Evolutionary conservation across 2,113 vertebrate genomes (phyloP).

Genomic region (Dunckerocampus dactyliophorus): DNA sequence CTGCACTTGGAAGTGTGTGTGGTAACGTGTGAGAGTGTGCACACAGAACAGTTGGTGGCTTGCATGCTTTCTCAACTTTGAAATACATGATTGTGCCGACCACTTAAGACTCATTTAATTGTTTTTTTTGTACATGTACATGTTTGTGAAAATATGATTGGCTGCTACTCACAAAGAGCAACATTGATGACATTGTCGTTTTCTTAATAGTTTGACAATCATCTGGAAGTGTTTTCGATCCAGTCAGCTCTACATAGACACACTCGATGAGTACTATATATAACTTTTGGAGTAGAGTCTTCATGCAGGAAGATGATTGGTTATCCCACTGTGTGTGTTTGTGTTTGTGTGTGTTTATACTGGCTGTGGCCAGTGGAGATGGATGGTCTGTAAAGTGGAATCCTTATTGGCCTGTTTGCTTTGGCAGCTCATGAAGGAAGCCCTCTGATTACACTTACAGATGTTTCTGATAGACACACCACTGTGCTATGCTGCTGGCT

Average conservation of each 20-base stretch:
- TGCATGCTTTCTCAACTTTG: too few relatives aligned
- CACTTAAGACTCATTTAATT: too few relatives aligned
- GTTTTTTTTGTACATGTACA: too few relatives aligned
- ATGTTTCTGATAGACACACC: conserved; percentile 87
- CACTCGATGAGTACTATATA: conserved; percentile 9
- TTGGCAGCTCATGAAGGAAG: conserved; percentile 98
- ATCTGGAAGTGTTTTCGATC: conserved; percentile 73
- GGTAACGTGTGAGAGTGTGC: conserved; percentile 4
- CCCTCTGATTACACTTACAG: conserved; percentile 96
- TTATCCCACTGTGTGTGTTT: conserved; percentile 1
- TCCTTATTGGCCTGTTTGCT: conserved; percentile 99
- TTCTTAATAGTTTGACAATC: conserved; percentile 58
- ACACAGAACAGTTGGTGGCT: too few relatives aligned
- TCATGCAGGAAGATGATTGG: not conserved
- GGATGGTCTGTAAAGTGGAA: conserved; percentile 99
- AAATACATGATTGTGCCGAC: too few relatives aligned
- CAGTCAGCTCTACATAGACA: conserved; percentile 34
- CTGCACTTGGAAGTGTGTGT: conserved; percentile 43
- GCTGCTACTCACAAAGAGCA: too few relatives aligned
- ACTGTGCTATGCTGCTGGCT: conserved; percentile 75
- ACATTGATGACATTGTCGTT: conserved; percentile 46
- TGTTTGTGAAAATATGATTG: too few relatives aligned
- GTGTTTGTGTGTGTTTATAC: conserved; percentile 60
- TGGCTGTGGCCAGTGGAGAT: conserved; percentile 88
- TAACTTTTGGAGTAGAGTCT: conserved; percentile 11